Base-by-base conservation (phyloP, 2,888 invertebrate species). In the Eilema caniola region DNA sequence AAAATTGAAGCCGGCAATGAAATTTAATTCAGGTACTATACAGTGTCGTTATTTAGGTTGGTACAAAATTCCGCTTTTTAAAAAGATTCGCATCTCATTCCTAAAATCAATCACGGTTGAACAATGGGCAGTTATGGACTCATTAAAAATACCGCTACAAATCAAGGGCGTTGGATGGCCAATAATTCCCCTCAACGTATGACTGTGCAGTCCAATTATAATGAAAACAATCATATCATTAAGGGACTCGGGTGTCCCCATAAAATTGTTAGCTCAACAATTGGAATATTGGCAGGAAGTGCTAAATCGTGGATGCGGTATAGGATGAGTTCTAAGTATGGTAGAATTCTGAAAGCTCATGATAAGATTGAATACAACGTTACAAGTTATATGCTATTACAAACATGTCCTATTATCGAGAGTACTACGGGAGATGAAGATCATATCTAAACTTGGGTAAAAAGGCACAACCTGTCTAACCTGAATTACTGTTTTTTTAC, bases 171-270 rank as follows among this genome's bases (percentile, higher is more conserved):
- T 85, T 79, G 78, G 71, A 77, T 81, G 83, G 78, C 84, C 89
- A 85, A 92, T 93, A 92, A 91, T 90, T 92, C 87, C 84, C 69
- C 67, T 80, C 81, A 84, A 90, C 88, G 90, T 92, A 93, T 93
- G 93, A 92, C 88, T 87, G 84, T 84, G 67, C 79, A 85, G 85
- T 85, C 92, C 94, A 93, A 93, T 94, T 94, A 94, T 92, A 91
- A 90, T 86, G 89, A 89, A 90, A 88, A 94, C 94, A 93, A 93
- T 94, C 92, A 94, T 93, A 90, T 91, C 93, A 92, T 94, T 94
- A 92, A 91, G 86, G 78, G 86, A 78, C 81, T 72, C 74, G 67
- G 81, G 78, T 78, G 83, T 83, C 83, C 80, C 88, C 89, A 89
- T 90, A 88, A 89, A 89, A 89, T 87, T 83, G 87, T 88, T 87